A percentile compares a stretch with the other conserved stretches of the same genome.
phyloP scores from a whole-genome alignment of 2,797 vertebrate genomes.

The Spizella passerina region DNA sequence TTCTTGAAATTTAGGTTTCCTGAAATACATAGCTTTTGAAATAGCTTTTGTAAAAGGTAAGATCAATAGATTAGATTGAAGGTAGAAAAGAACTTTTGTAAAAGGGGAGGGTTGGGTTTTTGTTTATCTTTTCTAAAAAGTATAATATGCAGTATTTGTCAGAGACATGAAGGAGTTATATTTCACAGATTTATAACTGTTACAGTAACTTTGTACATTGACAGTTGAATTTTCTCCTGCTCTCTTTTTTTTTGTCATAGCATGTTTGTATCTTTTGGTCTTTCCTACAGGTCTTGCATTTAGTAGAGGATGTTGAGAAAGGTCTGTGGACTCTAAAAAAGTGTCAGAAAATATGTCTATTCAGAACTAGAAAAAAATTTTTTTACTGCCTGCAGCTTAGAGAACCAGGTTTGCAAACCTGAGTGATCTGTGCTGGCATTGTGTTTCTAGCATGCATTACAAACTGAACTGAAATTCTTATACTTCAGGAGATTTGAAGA shows the following conservation, averaged over 20 bases:
- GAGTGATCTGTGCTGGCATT: not conserved
- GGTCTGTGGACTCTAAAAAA: not conserved
- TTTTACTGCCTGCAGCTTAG: not conserved
- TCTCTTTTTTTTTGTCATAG: not conserved
- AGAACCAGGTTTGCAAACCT: not conserved
- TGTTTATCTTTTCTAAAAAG: not conserved
- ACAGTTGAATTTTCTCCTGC: not conserved
- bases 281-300: not conserved
- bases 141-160: not conserved
- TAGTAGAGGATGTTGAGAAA: not conserved
- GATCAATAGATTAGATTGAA: not conserved
- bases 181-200: not conserved
- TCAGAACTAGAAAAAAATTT: not conserved
- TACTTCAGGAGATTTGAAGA: not conserved
- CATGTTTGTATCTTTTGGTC: not conserved
- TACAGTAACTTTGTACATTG: not conserved
- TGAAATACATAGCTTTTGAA: not conserved
- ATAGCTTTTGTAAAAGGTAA: not conserved
- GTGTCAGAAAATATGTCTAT: not conserved
- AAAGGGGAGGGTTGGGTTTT: not conserved
- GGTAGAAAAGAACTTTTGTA: not conserved
- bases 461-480: not conserved
- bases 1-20: not conserved
- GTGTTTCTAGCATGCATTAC: not conserved
- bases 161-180: not conserved